phyloP scores from a whole-genome alignment of 2,797 vertebrate genomes.

The Tokudaia muenninki region DNA sequence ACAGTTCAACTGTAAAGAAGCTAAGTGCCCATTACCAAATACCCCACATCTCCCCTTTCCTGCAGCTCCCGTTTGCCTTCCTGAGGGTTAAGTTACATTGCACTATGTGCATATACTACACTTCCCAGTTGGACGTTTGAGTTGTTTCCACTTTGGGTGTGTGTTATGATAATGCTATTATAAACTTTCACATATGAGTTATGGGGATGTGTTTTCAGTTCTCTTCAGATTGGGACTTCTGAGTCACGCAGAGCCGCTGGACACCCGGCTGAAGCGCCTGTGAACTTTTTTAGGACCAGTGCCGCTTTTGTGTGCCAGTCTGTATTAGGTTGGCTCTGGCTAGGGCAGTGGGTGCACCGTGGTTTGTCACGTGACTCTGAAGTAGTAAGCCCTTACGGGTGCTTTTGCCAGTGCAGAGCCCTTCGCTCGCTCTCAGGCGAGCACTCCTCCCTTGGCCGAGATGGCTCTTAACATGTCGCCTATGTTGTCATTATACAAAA shows the following conservation, averaged over 20 bases:
- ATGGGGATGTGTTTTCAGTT: slow-evolving; percentile 32
- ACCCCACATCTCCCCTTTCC: neutral
- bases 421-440: neutral
- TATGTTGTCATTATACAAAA: neutral
- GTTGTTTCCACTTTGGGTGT: neutral
- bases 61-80: neutral
- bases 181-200: neutral
- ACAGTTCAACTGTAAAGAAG: slow-evolving; percentile 20
- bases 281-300: slow-evolving; percentile 8
- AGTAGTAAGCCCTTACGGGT: neutral
- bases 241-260: neutral
- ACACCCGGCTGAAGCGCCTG: neutral
- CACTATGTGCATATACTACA: neutral
- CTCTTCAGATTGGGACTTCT: slow-evolving; percentile 41
- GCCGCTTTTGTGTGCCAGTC: neutral
- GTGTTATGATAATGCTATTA: neutral
- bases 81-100: too few species aligned
- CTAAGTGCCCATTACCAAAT: neutral
- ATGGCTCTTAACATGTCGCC: neutral
- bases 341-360: neutral
- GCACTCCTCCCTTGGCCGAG: neutral
- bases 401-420: neutral
- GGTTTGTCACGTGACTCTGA: neutral
- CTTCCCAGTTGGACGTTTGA: neutral
- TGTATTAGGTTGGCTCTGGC: neutral